Evolutionary conservation across 2,888 invertebrate species (phyloP).

Genomic region (Nymphalis urticae): DNA sequence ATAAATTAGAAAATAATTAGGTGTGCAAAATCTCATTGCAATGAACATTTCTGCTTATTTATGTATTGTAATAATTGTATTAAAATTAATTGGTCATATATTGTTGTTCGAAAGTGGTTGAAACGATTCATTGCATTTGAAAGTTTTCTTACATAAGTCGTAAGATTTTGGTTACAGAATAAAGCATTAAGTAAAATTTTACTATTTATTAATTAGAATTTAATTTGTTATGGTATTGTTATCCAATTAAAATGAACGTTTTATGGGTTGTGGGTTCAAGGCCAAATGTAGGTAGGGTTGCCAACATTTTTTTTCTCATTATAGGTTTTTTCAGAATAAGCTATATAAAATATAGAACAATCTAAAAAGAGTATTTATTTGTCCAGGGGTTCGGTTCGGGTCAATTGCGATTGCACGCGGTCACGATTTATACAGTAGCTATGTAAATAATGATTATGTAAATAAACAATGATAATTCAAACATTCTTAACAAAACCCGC

Average conservation of each 20-base stretch:
- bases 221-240: no score
- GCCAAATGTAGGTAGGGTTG: not conserved
- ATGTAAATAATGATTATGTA: no score
- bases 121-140: conserved; percentile 9
- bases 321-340: no score
- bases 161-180: conserved; percentile 1
- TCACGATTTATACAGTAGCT: no score
- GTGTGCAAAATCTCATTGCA: not conserved
- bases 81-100: not conserved
- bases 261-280: no score
- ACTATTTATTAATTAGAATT: not conserved
- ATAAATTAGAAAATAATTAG: not conserved
- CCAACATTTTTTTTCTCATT: no score
- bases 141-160: conserved; percentile 9
- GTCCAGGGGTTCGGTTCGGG: no score
- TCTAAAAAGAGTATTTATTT: no score
- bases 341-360: no score
- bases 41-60: not conserved
- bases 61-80: conserved; percentile 5
- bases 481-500: not conserved
- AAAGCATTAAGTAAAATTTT: not conserved
- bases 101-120: conserved; percentile 1
- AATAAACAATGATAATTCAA: no score
- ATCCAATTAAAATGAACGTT: no score
- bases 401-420: no score